A percentile compares a stretch with the other conserved stretches of the same genome.
These are phyloP conservation scores for Gallinago undulata DNA, from an alignment of 2,113 vertebrate species.

Conservation along the genomic window DNA sequence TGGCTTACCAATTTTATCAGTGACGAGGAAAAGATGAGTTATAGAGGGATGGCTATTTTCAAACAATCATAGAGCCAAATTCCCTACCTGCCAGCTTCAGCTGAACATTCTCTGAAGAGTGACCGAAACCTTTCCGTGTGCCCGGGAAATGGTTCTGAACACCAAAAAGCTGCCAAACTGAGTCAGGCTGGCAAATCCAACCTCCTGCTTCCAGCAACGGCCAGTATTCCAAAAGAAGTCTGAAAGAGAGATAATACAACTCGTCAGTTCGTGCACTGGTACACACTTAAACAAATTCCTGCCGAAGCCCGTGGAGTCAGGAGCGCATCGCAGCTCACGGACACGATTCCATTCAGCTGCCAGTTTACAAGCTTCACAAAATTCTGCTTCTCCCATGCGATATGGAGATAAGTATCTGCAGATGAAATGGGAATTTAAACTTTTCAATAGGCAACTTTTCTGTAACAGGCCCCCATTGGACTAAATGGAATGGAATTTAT, in stretches of 20 bases:
- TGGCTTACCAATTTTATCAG: background rate
- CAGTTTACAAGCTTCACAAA: background rate
- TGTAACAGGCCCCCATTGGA: background rate
- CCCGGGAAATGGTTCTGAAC: background rate
- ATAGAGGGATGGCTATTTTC: background rate
- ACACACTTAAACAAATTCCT: background rate
- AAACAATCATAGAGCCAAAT: background rate
- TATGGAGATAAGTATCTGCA: background rate
- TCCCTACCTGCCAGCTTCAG: background rate
- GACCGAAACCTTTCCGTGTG: background rate
- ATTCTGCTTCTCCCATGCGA: background rate
- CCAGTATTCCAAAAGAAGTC: background rate
- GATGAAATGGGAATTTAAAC: background rate
- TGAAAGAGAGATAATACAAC: background rate
- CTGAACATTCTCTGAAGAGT: background rate
- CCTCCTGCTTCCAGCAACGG: background rate
- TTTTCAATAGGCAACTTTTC: background rate
- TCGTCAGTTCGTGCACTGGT: background rate
- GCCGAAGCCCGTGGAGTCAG: background rate
- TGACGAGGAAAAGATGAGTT: background rate
- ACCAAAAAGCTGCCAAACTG: background rate
- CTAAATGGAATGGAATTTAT: background rate
- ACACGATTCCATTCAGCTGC: background rate
- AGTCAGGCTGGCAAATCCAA: background rate
- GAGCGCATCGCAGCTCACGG: rapidly evolving